These are phyloP conservation scores for Gopherus evgoodei DNA, from an alignment of 2,113 vertebrate species.

Conservation along the genomic window DNA sequence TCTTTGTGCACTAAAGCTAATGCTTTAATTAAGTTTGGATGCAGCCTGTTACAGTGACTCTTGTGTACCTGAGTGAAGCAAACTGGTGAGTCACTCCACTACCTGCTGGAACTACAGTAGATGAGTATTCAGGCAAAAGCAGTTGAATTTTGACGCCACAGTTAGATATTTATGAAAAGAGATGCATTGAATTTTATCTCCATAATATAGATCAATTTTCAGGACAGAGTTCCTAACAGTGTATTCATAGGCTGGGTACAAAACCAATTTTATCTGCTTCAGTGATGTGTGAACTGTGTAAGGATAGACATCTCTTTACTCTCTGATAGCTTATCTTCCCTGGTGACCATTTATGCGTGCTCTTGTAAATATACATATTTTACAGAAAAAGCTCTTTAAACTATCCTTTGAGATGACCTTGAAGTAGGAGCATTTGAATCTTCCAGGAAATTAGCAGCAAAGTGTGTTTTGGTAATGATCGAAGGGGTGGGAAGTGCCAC, in stretches of 20 bases:
- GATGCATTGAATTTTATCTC: slow-evolving; percentile 81
- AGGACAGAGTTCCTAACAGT: slow-evolving; percentile 83
- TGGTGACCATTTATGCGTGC: slow-evolving; percentile 92
- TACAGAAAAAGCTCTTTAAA: slow-evolving; percentile 82
- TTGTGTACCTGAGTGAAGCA: background rate
- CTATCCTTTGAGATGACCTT: slow-evolving; percentile 88
- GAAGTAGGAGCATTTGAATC: slow-evolving; percentile 84
- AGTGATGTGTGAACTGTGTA: slow-evolving; percentile 94
- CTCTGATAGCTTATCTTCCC: slow-evolving; percentile 93
- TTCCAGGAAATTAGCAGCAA: slow-evolving; percentile 86
- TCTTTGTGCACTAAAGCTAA: slow-evolving; percentile 9
- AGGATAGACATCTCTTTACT: slow-evolving; percentile 94
- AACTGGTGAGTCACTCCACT: slow-evolving; percentile 11
- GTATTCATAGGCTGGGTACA: slow-evolving; percentile 87
- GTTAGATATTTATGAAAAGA: slow-evolving; percentile 82
- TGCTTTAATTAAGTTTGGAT: slow-evolving; percentile 52
- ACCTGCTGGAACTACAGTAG: slow-evolving; percentile 53
- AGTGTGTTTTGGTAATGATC: slow-evolving; percentile 81
- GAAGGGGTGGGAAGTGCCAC: slow-evolving; percentile 80
- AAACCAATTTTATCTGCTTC: slow-evolving; percentile 98
- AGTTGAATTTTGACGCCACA: slow-evolving; percentile 64
- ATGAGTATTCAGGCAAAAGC: slow-evolving; percentile 64
- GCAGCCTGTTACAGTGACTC: rapidly evolving
- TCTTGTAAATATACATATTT: slow-evolving; percentile 98
- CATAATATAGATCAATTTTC: slow-evolving; percentile 85